These are phyloP conservation scores for Lithophane leautieri DNA, from an alignment of 2,888 invertebrate genomes.

Conservation along the genomic window DNA sequence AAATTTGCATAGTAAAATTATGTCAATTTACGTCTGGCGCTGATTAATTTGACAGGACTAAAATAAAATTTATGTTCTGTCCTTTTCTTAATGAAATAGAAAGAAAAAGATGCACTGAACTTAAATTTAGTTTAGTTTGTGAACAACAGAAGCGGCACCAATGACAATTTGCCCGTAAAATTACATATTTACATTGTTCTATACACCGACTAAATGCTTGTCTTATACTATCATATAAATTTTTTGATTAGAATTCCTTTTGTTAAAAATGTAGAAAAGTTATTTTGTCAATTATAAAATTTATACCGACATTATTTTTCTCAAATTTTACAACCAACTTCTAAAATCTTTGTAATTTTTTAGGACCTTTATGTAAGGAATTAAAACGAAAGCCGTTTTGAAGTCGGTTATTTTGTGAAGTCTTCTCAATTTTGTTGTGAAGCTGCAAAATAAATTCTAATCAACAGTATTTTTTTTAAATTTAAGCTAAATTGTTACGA, in stretches of 20 bases:
- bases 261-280: slow-evolving; percentile 54
- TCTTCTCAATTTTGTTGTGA: slow-evolving; percentile 1
- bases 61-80: too few species aligned
- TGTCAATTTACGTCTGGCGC: too few species aligned
- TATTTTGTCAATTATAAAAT: slow-evolving; percentile 16
- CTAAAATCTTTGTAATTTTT: background rate
- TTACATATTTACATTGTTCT: slow-evolving; percentile 46
- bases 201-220: slow-evolving; percentile 43
- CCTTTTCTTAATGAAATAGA: too few species aligned
- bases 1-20: too few species aligned
- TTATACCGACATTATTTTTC: background rate
- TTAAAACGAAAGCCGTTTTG: slow-evolving; percentile 1
- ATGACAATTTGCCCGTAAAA: slow-evolving; percentile 17
- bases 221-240: slow-evolving; percentile 26
- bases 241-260: slow-evolving; percentile 44
- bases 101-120: too few species aligned
- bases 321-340: slow-evolving; percentile 12
- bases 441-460: slow-evolving; percentile 50
- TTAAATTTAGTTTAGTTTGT: too few species aligned
- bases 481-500: background rate
- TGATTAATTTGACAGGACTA: too few species aligned
- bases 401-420: slow-evolving; percentile 18
- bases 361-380: background rate
- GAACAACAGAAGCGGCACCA: too few species aligned
- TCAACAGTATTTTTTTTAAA: background rate